These are phyloP conservation scores for Cavia porcellus DNA, from an alignment of 2,113 vertebrate species.

Conservation along the genomic window DNA sequence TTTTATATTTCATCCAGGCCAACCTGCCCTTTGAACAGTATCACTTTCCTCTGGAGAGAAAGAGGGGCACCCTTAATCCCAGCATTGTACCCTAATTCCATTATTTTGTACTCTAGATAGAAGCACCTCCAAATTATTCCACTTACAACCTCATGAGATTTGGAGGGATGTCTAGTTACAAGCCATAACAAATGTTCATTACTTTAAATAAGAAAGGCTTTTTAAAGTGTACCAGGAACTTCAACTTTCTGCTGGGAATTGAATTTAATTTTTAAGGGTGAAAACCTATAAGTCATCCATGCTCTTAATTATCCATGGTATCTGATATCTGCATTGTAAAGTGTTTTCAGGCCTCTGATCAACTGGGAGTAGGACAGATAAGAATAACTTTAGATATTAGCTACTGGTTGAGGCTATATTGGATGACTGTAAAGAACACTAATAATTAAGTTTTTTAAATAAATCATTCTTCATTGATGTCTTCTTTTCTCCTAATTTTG, in stretches of 20 bases:
- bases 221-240: background rate
- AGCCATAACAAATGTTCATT: background rate
- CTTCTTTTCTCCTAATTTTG: background rate
- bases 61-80: background rate
- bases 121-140: background rate
- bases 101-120: background rate
- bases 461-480: background rate
- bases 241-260: background rate
- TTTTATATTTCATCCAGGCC: background rate
- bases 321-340: background rate
- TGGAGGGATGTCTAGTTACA: background rate
- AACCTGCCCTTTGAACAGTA: background rate
- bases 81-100: too few relatives aligned
- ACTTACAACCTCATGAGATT: background rate
- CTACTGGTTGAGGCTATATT: background rate
- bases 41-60: background rate
- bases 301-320: background rate
- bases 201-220: background rate
- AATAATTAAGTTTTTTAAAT: constrained; percentile 1
- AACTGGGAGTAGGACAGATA: background rate
- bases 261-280: background rate
- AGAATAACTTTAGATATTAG: background rate
- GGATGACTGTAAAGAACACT: background rate
- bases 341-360: background rate
- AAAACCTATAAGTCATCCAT: background rate